phyloP scores from a whole-genome alignment of 2,797 vertebrate genomes.

The Pseudochirops corinnae region DNA sequence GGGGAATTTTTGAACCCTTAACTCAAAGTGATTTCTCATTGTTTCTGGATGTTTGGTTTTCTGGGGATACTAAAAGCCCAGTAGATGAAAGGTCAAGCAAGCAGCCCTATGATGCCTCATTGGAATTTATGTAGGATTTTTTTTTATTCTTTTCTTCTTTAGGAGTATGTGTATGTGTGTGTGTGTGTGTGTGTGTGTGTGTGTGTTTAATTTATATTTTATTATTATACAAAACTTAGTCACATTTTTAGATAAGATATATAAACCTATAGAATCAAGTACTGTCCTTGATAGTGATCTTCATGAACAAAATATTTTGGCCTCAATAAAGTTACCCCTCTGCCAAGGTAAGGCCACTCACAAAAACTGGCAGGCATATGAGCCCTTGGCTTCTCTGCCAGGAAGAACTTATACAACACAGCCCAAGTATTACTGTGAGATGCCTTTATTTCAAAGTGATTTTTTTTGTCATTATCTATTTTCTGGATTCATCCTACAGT shows the following conservation, averaged over 20 bases:
- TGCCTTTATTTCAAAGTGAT: slow-evolving; percentile 13
- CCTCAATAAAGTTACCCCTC: background rate
- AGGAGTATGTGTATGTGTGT: no score
- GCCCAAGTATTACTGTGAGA: slow-evolving; percentile 54
- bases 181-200: no score
- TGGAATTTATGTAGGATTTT: slow-evolving; percentile 72
- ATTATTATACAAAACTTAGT: slow-evolving; percentile 66
- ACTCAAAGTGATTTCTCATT: slow-evolving; percentile 76
- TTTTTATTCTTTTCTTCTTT: slow-evolving; percentile 64
- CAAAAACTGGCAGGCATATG: background rate
- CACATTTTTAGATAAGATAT: slow-evolving; percentile 53
- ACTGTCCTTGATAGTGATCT: slow-evolving; percentile 27
- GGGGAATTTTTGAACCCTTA: slow-evolving; percentile 62
- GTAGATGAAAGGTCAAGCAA: slow-evolving; percentile 58
- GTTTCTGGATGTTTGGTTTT: slow-evolving; percentile 60
- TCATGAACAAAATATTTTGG: background rate
- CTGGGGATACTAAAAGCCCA: slow-evolving; percentile 49
- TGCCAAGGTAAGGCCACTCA: background rate
- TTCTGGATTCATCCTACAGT: background rate
- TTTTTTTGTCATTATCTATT: slow-evolving; percentile 44
- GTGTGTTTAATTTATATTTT: slow-evolving; percentile 72
- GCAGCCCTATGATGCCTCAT: slow-evolving; percentile 83
- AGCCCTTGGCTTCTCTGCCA: background rate
- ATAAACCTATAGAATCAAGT: slow-evolving; percentile 60
- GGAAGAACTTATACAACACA: slow-evolving; percentile 4